Evolutionary conservation across 2,797 vertebrate species (phyloP).

Genomic region (Chelonia mydas): DNA sequence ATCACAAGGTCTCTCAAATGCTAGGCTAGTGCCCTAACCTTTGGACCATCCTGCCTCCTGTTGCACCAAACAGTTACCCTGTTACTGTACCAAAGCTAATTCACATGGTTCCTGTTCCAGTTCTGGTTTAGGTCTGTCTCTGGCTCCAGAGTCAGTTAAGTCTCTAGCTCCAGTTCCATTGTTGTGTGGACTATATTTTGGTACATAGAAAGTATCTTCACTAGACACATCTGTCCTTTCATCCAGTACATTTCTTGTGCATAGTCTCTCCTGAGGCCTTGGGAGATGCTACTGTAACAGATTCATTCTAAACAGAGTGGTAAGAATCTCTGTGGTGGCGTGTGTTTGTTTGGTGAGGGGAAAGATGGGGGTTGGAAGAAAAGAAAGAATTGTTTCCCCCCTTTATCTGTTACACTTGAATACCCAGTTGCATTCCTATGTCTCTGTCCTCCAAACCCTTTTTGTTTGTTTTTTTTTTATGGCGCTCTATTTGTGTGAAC

Average conservation of each 20-base stretch:
- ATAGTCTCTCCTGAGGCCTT: background rate
- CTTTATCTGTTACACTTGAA: background rate
- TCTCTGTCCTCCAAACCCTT: background rate
- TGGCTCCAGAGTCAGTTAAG: background rate
- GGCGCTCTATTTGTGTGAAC: accelerated
- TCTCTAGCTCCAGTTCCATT: background rate
- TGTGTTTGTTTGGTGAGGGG: accelerated
- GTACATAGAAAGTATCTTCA: background rate
- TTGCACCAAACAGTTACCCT: background rate
- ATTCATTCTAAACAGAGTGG: background rate
- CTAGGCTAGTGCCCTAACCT: background rate
- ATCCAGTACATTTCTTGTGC: background rate
- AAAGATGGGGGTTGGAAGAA: background rate
- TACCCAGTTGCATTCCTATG: accelerated
- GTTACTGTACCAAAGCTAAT: background rate
- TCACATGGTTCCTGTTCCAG: background rate
- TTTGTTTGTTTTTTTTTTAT: background rate
- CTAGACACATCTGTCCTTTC: background rate
- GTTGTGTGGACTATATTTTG: background rate
- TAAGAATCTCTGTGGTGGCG: background rate
- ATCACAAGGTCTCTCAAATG: background rate
- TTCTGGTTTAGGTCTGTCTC: background rate
- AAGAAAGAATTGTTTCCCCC: background rate
- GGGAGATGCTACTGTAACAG: background rate
- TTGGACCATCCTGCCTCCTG: background rate